Evolutionary conservation across 2,797 vertebrate genomes (phyloP), one percentile per base, ranked within the genome.

Genomic region (Sebastes taczanowskii): DNA sequence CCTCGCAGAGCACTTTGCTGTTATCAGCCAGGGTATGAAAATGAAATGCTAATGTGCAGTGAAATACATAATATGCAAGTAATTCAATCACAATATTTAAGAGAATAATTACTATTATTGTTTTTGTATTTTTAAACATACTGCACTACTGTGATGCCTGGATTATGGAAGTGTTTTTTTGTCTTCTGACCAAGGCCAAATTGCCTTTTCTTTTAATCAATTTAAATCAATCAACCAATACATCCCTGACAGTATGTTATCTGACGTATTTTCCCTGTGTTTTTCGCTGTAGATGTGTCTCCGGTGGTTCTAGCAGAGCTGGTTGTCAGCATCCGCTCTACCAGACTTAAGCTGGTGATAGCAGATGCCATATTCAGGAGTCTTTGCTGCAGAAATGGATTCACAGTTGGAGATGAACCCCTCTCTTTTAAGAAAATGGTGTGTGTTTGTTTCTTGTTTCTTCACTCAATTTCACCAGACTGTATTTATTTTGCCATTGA

Each of bases 361-460:
- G 95, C 96, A 59, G 97, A 99, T 83, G 97, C 96, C 79, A 74
- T 98, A 81, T 98, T 97, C 92, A 97, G 96, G 89, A 96, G 93
- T 79, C 85, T 97, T 23, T 98, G 97, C 91, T 94, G 91, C 74
- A 94, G 93, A 80, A 96, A 88, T 82, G 95, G 92, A 67, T 70
- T 95, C 63, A 71, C 77, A 80, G 5, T 96, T 81, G 91, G 93
- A 75, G 84, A 90, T 25, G 96, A 96, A 63, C 94, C 94, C 11
- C 94, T 99, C 29, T 97, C 97, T 75, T 95, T 99, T 38, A 95
- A 95, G 80, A 98, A 97, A 95, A 96, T 98, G 91, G 98, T 98
- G 91, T 89, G 95, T 88, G 18, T 58, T 5, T 74, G 11, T 71
- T 29, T 63, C 10, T 78, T 67, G 30, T 77, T 77, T 82, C 42